Conservation (phyloP, 2,888 invertebrate species). For the Seira sanloemensis region DNA sequence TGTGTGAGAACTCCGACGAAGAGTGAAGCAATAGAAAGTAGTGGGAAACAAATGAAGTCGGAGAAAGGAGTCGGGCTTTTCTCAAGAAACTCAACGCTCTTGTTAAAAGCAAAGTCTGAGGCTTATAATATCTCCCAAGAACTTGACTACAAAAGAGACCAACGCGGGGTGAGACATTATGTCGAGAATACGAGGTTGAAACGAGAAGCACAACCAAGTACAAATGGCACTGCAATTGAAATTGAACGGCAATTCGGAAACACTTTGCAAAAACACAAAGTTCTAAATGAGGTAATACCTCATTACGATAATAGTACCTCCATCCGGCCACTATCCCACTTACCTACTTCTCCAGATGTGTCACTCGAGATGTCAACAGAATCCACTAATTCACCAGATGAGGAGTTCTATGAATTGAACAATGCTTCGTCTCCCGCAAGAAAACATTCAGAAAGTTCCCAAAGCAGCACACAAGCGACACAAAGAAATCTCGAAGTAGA, state of each 20-base stretch:
- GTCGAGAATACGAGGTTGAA: background rate
- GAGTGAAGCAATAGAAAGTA: no score
- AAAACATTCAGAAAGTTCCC: background rate
- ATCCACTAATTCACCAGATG: background rate
- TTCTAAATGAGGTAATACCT: no score
- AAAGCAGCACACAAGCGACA: background rate
- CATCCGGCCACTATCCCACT: background rate
- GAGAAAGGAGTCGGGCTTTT: no score
- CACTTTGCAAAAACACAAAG: background rate
- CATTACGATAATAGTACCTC: background rate
- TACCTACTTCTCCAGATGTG: background rate
- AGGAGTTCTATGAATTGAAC: background rate
- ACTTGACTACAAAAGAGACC: no score
- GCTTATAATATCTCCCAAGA: no score
- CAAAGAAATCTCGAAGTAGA: background rate
- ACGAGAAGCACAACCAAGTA: background rate
- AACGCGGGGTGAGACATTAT: no score
- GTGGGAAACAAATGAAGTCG: no score
- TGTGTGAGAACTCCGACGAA: no score
- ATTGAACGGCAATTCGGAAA: background rate
- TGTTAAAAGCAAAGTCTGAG: no score
- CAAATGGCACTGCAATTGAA: background rate
- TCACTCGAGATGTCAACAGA: background rate
- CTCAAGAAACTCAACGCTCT: no score
- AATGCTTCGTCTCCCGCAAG: background rate